phyloP scores from a whole-genome alignment of 2,797 vertebrate genomes.

The Darevskia mixta region DNA sequence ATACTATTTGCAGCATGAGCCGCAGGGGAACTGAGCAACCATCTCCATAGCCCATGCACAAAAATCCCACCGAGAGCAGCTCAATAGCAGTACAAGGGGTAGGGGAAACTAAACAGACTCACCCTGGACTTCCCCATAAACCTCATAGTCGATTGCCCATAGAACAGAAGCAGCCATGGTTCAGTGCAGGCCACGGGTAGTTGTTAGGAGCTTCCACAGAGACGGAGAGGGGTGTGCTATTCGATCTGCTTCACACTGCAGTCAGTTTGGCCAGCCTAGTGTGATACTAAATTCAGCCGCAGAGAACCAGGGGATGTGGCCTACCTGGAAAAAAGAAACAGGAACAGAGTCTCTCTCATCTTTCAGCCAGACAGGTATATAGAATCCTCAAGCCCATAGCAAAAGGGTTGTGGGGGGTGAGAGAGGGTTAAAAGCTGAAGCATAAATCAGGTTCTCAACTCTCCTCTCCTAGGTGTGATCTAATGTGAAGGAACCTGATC shows the following conservation, averaged over 20 bases:
- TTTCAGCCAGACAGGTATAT: background rate
- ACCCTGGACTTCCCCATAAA: slow-evolving; percentile 68
- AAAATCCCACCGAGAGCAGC: background rate
- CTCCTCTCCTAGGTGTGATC: background rate
- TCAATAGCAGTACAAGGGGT: too few species aligned
- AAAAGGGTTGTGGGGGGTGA: background rate
- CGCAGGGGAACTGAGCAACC: background rate
- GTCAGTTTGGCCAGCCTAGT: background rate
- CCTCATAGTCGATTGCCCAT: slow-evolving; percentile 64
- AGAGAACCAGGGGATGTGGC: background rate
- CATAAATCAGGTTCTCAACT: background rate
- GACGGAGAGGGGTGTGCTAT: background rate
- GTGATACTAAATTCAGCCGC: slow-evolving; percentile 39
- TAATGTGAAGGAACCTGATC: background rate
- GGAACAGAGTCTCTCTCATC: background rate
- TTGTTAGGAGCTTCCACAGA: background rate
- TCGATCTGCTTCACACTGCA: slow-evolving; percentile 18
- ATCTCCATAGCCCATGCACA: background rate
- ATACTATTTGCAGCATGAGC: slow-evolving; percentile 27
- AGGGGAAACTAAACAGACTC: background rate
- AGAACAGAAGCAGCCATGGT: slow-evolving; percentile 41
- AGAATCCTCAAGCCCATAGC: background rate
- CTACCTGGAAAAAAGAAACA: slow-evolving; percentile 12
- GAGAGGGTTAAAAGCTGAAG: background rate
- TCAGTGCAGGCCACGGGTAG: background rate